Evolutionary conservation across 2,113 vertebrate species (phyloP), one percentile per base, ranked within the genome.

Genomic region (Struthidea cinerea): DNA sequence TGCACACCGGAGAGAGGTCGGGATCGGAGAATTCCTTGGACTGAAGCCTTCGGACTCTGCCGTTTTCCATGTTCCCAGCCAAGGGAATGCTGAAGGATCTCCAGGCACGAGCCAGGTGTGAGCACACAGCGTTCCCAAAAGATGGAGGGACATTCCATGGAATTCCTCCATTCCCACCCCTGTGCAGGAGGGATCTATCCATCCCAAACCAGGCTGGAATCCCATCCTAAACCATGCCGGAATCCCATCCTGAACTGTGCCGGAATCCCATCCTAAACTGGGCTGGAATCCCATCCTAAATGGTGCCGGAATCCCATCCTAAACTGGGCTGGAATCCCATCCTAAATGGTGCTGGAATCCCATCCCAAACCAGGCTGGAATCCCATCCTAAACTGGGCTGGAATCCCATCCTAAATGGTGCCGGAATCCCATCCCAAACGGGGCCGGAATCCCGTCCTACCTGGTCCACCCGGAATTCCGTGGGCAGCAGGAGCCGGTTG

Each of bases 161-260:
- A 47, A 47, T 67, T 67, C 44, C 23, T 67, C 32, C 22, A 5
- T 67, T 16, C 44, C 32, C 11, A 27, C 35, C 64, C 23, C 65
- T 27, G 65, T 35, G 44, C 33, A 49, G 33, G 16, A 47, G 32
- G 44, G 44, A 35, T 13, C 32, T n/a, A 46, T 9, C 63, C 47
- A 30, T 39, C 17, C 8, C 3, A 35, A 74, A 23, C 10, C 0
- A 0, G 1, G 10, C 0, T 9, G 3, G 24, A 61, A 39, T 59
- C 11, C 8, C 9, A 13, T 17, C 19, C 41, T 6, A 44, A 44
- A n/a, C 3, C 0, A 1, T 1, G 16, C 6, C 1, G 3, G 30
- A 32, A 32, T 32, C 27, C 28, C 39, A 32, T 41, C 60, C 27
- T 13, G 42, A 21, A 15, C 3, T 1, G 2, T 4, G 6, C 10